Evolutionary conservation across 2,888 invertebrate species (phyloP).

Genomic region (Sarcophaga carnaria): DNA sequence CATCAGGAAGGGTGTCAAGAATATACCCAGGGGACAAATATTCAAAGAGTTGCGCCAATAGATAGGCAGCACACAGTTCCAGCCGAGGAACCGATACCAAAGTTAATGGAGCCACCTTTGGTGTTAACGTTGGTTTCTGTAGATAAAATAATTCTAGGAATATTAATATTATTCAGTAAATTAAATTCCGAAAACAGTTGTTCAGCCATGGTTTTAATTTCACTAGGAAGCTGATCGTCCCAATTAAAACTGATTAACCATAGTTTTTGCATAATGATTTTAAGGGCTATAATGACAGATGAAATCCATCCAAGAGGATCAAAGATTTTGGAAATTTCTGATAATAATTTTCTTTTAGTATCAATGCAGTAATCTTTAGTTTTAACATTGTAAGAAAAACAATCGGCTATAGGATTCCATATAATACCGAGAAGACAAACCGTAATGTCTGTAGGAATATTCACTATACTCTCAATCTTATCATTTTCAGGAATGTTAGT

Average conservation of each 20-base stretch:
- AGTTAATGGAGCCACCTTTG: constrained; percentile 23
- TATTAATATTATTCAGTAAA: neutral
- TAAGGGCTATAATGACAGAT: constrained; percentile 13
- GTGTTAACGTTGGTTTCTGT: neutral
- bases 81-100: constrained; percentile 11
- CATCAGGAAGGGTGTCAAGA: constrained; percentile 26
- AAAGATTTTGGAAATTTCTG: constrained; percentile 36
- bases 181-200: constrained; percentile 6
- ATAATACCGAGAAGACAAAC: constrained; percentile 12
- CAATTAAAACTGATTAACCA: constrained; percentile 3
- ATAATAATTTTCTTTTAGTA: constrained; percentile 34
- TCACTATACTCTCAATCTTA: constrained; percentile 16
- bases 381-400: constrained; percentile 27
- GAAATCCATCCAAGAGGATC: constrained; percentile 18
- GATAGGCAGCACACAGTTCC: constrained; percentile 34
- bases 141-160: neutral
- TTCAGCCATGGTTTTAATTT: constrained; percentile 18
- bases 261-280: constrained; percentile 12
- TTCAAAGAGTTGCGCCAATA: constrained; percentile 21
- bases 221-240: constrained; percentile 4
- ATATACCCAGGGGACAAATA: constrained; percentile 17
- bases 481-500: neutral
- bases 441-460: constrained; percentile 11
- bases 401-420: constrained; percentile 1
- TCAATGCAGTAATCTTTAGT: neutral